Percentiles rank a stretch among this genome's conserved stretches.
Evolutionary conservation across 2,888 invertebrate species (phyloP).

Genomic region (Drosophila anceps): DNA sequence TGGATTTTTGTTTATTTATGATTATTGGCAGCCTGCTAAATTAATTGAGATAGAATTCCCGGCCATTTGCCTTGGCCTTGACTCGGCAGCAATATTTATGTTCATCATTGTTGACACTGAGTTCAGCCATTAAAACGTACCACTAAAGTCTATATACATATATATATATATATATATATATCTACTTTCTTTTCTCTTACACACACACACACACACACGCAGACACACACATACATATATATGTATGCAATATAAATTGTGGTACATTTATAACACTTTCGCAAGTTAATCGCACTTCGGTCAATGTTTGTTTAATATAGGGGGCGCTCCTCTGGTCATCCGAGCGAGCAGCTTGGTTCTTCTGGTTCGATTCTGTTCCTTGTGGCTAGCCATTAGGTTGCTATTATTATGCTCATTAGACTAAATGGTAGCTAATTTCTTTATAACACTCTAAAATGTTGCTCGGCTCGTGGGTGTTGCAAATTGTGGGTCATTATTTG

Average conservation of each 20-base stretch:
- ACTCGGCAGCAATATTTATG: conserved; percentile 51
- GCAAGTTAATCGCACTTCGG: conserved; percentile 74
- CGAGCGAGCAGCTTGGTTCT: conserved; percentile 11
- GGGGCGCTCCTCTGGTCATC: conserved; percentile 28
- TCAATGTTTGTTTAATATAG: conserved; percentile 76
- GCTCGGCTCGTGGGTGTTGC: conserved; percentile 52
- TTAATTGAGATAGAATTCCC: conserved; percentile 65
- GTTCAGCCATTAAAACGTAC: conserved; percentile 28
- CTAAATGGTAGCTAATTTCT: conserved; percentile 78
- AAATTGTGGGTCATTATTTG: conserved; percentile 62
- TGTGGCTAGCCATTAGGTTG: conserved; percentile 62
- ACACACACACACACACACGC: conserved; percentile 10
- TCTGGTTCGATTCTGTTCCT: conserved; percentile 17
- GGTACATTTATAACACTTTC: conserved; percentile 74
- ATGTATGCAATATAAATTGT: conserved; percentile 54
- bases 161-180: conserved; percentile 26
- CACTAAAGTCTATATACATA: conserved; percentile 7
- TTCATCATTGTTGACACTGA: conserved; percentile 55
- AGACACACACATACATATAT: conserved; percentile 8
- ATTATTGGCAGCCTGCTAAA: conserved; percentile 71
- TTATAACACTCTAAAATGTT: conserved; percentile 76
- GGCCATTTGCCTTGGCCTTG: conserved; percentile 46
- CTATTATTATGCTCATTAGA: conserved; percentile 75
- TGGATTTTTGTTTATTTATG: conserved; percentile 68
- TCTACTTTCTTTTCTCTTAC: conserved; percentile 10